These are phyloP conservation scores for Anguilla pacifica DNA, from an alignment of 2,797 vertebrate species.

Conservation along the genomic window DNA sequence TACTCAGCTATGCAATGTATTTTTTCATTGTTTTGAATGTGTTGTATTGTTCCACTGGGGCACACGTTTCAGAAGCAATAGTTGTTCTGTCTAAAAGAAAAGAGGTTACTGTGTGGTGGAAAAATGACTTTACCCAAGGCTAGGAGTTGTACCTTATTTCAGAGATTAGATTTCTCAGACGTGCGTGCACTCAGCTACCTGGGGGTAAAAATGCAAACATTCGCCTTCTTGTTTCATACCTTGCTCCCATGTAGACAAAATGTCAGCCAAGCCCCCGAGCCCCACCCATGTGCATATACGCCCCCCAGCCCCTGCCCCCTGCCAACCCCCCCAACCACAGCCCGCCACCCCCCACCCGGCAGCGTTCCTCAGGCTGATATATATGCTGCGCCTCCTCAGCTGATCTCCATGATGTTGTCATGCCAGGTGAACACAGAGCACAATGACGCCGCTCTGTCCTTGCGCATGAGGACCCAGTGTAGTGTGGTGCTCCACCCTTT, in stretches of 20 bases:
- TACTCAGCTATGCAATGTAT: neutral
- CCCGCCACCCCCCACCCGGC: neutral
- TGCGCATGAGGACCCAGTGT: neutral
- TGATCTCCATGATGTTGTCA: slow-evolving; percentile 50
- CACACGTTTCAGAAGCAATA: slow-evolving; percentile 25
- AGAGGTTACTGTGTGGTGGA: slow-evolving; percentile 18
- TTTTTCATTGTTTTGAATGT: slow-evolving; percentile 3
- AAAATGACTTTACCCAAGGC: slow-evolving; percentile 49
- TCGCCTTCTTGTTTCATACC: slow-evolving; percentile 23
- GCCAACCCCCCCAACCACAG: neutral
- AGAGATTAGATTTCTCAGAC: slow-evolving; percentile 41
- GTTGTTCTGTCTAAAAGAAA: slow-evolving; percentile 41
- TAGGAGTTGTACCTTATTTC: slow-evolving; percentile 36
- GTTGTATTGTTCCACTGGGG: slow-evolving; percentile 27
- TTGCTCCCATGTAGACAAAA: slow-evolving; percentile 14
- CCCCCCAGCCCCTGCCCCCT: neutral
- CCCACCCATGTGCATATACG: neutral
- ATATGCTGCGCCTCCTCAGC: slow-evolving; percentile 39
- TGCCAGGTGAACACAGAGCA: slow-evolving; percentile 35
- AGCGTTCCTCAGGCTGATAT: slow-evolving; percentile 48
- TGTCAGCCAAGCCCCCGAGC: neutral
- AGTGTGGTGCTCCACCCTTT: neutral
- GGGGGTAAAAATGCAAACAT: slow-evolving; percentile 24
- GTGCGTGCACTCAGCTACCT: slow-evolving; percentile 22
- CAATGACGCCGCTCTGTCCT: slow-evolving; percentile 10